These are phyloP conservation scores for Phalacrocorax brasilianus DNA, from an alignment of 2,113 vertebrate genomes.

Conservation along the genomic window DNA sequence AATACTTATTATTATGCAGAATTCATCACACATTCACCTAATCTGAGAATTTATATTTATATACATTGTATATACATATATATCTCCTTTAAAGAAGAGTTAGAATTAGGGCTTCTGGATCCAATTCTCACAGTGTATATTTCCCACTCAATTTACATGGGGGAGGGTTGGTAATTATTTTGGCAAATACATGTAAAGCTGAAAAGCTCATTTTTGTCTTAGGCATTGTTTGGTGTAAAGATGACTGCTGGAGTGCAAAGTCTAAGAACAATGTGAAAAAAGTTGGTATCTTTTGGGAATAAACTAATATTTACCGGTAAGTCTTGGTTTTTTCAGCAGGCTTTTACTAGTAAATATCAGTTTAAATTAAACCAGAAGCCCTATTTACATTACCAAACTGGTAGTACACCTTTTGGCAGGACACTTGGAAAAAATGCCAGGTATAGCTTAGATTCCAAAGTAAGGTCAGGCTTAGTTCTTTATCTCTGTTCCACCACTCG, in stretches of 20 bases:
- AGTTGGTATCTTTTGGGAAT: constrained; percentile 76
- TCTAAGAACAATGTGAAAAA: constrained; percentile 77
- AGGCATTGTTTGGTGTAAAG: constrained; percentile 78
- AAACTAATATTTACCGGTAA: constrained; percentile 79
- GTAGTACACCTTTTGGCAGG: constrained; percentile 2
- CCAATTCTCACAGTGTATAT: constrained; percentile 59
- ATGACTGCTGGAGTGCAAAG: constrained; percentile 76
- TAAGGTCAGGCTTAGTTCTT: background rate
- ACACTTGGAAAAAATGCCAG: constrained; percentile 19
- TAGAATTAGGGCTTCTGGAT: constrained; percentile 77
- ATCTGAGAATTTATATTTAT: constrained; percentile 68
- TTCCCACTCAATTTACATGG: constrained; percentile 67
- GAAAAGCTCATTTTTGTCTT: constrained; percentile 78
- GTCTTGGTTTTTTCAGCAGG: constrained; percentile 78
- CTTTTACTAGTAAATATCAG: constrained; percentile 79
- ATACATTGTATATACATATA: constrained; percentile 64
- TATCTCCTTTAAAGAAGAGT: constrained; percentile 56
- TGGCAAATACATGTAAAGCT: constrained; percentile 76
- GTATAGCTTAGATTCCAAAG: background rate
- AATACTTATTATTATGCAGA: constrained; percentile 70
- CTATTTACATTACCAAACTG: constrained; percentile 46
- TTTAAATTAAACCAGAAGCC: constrained; percentile 77
- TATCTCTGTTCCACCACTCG: background rate
- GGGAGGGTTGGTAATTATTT: constrained; percentile 71
- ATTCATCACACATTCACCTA: constrained; percentile 70